phyloP scores from a whole-genome alignment of 2,113 vertebrate genomes.

The cat (Felis catus) region F.catus_Fca126_mat1.0 CM031420.1:37363001-37363500 shows the following conservation, averaged over 20 bases:
- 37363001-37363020: too few relatives aligned
- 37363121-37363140: neutral
- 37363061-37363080: too few relatives aligned
- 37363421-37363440: neutral
- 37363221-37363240: neutral
- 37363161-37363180: neutral
- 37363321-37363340: too few relatives aligned
- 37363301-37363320: neutral
- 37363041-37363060: too few relatives aligned
- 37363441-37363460: neutral
- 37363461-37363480: neutral
- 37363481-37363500: neutral
- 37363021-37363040: too few relatives aligned
- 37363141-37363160: neutral
- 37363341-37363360: neutral
- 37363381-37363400: neutral
- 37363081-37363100: too few relatives aligned
- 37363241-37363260: neutral
- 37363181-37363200: neutral
- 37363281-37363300: neutral
- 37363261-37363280: neutral
- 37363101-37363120: too few relatives aligned
- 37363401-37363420: neutral
- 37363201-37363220: neutral
- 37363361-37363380: neutral